These are phyloP conservation scores for Zoanthus sociatus DNA, from an alignment of 92 coral and sea anemone species.

Conservation along the genomic window DNA sequence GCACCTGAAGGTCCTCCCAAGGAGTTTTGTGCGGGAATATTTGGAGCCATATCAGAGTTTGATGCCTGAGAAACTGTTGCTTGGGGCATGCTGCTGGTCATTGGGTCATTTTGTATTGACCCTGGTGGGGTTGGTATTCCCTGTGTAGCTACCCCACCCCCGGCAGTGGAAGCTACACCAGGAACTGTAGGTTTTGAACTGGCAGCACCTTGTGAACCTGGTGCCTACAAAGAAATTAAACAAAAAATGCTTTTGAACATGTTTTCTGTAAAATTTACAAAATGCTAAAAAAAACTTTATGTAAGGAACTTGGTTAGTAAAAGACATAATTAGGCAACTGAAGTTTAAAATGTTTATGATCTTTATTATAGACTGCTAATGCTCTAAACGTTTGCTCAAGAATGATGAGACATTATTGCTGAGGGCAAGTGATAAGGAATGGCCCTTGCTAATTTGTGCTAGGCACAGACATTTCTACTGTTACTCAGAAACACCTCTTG, in stretches of 20 bases:
- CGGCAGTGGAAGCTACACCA: constrained; percentile 73
- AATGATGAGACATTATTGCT: no score
- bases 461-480: no score
- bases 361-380: no score
- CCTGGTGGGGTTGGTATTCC: constrained; percentile 62
- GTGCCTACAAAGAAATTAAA: constrained; percentile 47
- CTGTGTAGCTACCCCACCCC: constrained; percentile 60
- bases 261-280: neutral
- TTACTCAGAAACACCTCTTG: no score
- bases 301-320: no score
- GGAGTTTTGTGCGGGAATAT: constrained; percentile 45
- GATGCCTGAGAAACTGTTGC: constrained; percentile 43
- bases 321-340: no score
- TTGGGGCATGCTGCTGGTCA: constrained; percentile 27
- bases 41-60: constrained; percentile 65
- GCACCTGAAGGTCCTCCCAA: constrained; percentile 66
- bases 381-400: no score
- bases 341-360: no score
- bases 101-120: constrained; percentile 16
- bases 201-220: constrained; percentile 59
- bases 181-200: constrained; percentile 59
- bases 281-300: no score
- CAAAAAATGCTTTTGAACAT: neutral
- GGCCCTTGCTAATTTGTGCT: no score
- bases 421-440: no score